Percentiles rank a stretch among this genome's conserved stretches.
phyloP scores from a whole-genome alignment of 2,113 vertebrate genomes.

The Motacilla tschutschensis region DNA sequence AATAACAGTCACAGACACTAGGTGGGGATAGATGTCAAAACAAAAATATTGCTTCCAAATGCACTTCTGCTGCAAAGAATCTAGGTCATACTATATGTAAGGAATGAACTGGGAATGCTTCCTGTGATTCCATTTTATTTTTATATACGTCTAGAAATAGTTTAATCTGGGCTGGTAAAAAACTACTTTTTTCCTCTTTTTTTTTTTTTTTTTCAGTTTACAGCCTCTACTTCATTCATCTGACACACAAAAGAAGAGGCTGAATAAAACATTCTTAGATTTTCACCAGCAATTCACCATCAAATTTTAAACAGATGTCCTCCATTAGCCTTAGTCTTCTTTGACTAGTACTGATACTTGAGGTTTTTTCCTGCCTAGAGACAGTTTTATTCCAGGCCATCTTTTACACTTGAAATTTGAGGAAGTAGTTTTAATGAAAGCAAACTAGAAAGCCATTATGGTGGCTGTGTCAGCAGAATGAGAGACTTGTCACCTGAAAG shows the following conservation, averaged over 20 bases:
- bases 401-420: neutral
- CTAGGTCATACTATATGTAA: neutral
- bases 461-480: neutral
- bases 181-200: neutral
- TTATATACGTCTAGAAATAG: neutral
- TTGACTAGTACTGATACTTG: neutral
- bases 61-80: neutral
- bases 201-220: neutral
- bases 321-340: fast-evolving
- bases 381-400: neutral
- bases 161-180: neutral
- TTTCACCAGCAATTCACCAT: neutral
- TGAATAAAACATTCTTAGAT: neutral
- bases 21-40: neutral
- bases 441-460: neutral
- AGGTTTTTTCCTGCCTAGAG: neutral
- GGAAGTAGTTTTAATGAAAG: neutral
- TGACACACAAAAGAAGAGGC: neutral
- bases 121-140: neutral
- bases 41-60: neutral
- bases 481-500: neutral
- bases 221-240: neutral
- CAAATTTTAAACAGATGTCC: neutral
- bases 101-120: neutral
- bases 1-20: neutral